Conservation (phyloP, 2,888 invertebrate species). For the Plagodis dolabraria region DNA sequence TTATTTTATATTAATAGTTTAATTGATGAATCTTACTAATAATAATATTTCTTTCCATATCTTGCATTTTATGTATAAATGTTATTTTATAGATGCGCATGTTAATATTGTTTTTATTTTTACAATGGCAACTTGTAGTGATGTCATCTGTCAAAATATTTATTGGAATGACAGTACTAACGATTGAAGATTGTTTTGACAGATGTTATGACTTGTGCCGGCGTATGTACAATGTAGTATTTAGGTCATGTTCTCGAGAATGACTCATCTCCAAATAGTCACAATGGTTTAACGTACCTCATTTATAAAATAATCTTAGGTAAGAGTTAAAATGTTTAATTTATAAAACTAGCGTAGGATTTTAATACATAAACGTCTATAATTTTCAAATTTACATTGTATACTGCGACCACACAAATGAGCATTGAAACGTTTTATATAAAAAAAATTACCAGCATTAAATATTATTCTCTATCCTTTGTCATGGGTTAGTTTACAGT, state of each 20-base stretch:
- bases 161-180: constrained; percentile 22
- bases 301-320: constrained; percentile 74
- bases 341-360: constrained; percentile 59
- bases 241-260: constrained; percentile 48
- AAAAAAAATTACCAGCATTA: too few species aligned
- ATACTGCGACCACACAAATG: not conserved
- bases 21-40: constrained; percentile 56
- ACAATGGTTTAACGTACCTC: constrained; percentile 83
- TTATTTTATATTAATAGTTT: constrained; percentile 72
- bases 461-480: too few species aligned
- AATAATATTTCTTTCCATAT: constrained; percentile 76
- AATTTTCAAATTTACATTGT: constrained; percentile 14
- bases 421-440: not conserved
- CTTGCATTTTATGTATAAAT: constrained; percentile 81
- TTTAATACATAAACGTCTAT: constrained; percentile 45
- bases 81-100: constrained; percentile 77
- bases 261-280: constrained; percentile 71
- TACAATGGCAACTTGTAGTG: constrained; percentile 38
- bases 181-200: constrained; percentile 36
- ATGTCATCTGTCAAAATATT: constrained; percentile 37
- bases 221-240: constrained; percentile 54
- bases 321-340: constrained; percentile 72
- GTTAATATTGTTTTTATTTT: constrained; percentile 68
- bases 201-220: constrained; percentile 36
- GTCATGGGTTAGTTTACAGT: too few species aligned